phyloP scores from a whole-genome alignment of 2,888 invertebrate species.

The Drosophila tripunctata region DNA sequence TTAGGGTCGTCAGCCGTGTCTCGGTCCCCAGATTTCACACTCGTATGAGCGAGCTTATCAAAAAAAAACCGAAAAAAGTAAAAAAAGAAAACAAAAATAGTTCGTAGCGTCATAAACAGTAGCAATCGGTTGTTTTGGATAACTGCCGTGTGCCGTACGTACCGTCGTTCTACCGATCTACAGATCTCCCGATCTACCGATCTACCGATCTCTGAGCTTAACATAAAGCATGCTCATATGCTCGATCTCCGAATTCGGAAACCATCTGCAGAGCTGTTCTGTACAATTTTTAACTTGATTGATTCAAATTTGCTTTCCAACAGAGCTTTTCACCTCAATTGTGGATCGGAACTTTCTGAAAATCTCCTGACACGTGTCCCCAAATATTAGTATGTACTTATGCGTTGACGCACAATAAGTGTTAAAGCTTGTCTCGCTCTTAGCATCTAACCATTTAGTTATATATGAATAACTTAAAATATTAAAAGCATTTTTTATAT shows the following conservation, averaged over 20 bases:
- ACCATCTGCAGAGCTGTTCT: not conserved
- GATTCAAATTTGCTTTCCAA: not conserved
- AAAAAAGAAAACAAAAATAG: not conserved
- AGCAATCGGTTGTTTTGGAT: slow-evolving; percentile 32
- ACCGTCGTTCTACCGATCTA: not conserved
- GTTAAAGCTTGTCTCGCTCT: not conserved
- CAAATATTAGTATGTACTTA: not conserved
- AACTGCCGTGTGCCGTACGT: slow-evolving; percentile 11
- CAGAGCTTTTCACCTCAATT: no score
- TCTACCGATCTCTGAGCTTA: slow-evolving; percentile 20
- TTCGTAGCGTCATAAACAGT: slow-evolving; percentile 9
- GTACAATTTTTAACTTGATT: not conserved
- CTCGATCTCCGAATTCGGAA: slow-evolving; percentile 12
- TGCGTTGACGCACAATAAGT: not conserved
- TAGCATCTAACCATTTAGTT: not conserved
- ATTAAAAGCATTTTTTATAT: not conserved
- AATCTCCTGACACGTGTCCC: not conserved
- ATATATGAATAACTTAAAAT: not conserved
- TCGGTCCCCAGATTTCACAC: slow-evolving; percentile 39
- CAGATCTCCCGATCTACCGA: not conserved
- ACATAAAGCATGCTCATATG: slow-evolving; percentile 21
- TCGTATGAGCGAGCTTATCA: slow-evolving; percentile 51
- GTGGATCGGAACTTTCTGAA: no score
- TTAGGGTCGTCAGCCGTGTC: slow-evolving; percentile 44
- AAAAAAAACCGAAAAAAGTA: slow-evolving; percentile 8